These are phyloP conservation scores for Diorhabda sublineata DNA, from an alignment of 1,140 invertebrate species.

Conservation along the genomic window DNA sequence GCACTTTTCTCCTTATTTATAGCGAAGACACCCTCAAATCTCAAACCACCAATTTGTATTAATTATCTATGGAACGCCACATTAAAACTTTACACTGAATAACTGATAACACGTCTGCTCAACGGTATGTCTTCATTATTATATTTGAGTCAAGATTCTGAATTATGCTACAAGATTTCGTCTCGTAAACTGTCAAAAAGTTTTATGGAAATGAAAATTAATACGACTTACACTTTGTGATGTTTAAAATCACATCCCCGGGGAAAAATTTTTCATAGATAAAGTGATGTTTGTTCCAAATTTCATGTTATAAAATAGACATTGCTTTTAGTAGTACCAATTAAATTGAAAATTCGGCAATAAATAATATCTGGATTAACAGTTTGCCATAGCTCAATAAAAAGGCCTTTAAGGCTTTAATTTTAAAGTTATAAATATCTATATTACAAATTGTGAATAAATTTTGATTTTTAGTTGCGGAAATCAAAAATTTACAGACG, in stretches of 20 bases:
- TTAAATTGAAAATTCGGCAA: no score
- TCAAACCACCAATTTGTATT: not conserved
- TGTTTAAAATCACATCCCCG: constrained; percentile 27
- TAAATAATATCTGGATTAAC: no score
- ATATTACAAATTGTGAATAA: no score
- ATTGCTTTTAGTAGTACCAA: not conserved
- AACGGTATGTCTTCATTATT: constrained; percentile 16
- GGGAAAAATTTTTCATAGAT: constrained; percentile 21
- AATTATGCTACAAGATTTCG: constrained; percentile 24
- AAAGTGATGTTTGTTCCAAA: constrained; percentile 6
- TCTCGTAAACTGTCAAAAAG: constrained; percentile 27
- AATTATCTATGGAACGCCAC: not conserved
- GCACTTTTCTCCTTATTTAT: no score
- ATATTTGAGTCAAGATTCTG: constrained; percentile 10
- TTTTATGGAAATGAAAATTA: constrained; percentile 32
- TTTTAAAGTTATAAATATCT: no score
- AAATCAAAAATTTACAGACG: no score
- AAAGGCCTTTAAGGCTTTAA: no score
- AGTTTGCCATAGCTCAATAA: no score
- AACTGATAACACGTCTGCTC: constrained; percentile 2
- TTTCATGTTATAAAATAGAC: constrained; percentile 12
- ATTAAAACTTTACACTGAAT: constrained; percentile 1
- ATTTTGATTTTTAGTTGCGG: no score
- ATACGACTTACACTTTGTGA: constrained; percentile 32
- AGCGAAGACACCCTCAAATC: not conserved